Evolutionary conservation across 2,113 vertebrate genomes (phyloP), one percentile per base, ranked within the genome.

Genomic region (Sula dactylatra): DNA sequence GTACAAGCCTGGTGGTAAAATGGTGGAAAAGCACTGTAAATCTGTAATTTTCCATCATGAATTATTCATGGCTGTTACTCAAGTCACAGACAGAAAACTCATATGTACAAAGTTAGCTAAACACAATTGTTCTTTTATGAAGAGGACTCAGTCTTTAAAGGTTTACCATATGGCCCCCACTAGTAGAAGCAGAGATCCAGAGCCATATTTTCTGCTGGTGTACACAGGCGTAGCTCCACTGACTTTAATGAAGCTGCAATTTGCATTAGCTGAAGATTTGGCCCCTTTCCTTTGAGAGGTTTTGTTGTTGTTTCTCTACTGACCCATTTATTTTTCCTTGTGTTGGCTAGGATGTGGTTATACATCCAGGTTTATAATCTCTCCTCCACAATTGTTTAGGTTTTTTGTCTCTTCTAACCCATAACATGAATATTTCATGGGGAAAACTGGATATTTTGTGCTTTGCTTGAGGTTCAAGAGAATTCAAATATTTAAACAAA

Each of bases 1-100:
- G 58, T 38, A 67, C 52, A 69, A 88, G 24, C 38, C 56, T 77
- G 32, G 27, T 52, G n/a, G 77, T 52, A 86, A 93, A 94, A 69
- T 40, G 47, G 76, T 11, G 15, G 52, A 56, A 86, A 94, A 88
- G 18, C 52, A 47, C 18, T 56, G 32, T 19, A 92, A 88, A 88
- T 82, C 65, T 94, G 79, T 90, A 83, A 82, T 91, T 96, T 96
- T 91, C 56, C 64, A 4, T 56, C 19, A 45, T 92, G 66, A 89
- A 92, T 97, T 96, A 94, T 96, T 95, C 47, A 90, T 87, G 24
- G 11, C 0, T 79, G 61, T 76, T 95, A 74, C 29, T 67, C 38
- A 86, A 88, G 69, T 67, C 45, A 76, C 80, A 71, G 65, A 73
- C 72, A 90, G 56, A 72, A 93, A 88, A 74, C 22, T 69, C 1